Conservation (phyloP, 1,140 invertebrate genomes). For the Vanessa tameamea region DNA sequence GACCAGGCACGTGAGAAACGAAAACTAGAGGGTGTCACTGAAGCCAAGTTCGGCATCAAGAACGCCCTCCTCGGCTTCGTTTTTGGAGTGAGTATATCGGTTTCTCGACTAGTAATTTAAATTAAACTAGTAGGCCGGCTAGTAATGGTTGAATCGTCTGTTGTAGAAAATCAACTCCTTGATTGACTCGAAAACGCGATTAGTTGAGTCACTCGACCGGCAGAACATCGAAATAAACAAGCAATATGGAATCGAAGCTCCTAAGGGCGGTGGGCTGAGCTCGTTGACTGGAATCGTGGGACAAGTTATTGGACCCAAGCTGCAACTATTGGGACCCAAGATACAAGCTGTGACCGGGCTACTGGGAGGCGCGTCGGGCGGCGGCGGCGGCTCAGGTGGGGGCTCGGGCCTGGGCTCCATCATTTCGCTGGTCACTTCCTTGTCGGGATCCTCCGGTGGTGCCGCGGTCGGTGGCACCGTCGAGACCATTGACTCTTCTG, state of each 20-base stretch:
- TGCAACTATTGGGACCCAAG: conserved; percentile 80
- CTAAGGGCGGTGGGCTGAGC: conserved; percentile 67
- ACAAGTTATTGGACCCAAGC: conserved; percentile 82
- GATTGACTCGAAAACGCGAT: conserved; percentile 87
- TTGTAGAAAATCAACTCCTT: conserved; percentile 89
- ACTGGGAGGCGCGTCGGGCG: conserved; percentile 79
- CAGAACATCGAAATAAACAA: conserved; percentile 87
- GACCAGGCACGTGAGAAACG: conserved; percentile 84
- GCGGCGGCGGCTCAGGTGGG: conserved; percentile 64
- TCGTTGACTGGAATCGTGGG: conserved; percentile 78
- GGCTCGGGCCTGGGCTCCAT: conserved; percentile 70
- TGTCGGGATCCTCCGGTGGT: conserved; percentile 70
- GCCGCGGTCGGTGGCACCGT: conserved; percentile 66
- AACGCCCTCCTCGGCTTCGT: conserved; percentile 89
- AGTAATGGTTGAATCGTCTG: conserved; percentile 29
- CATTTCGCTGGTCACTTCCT: conserved; percentile 69
- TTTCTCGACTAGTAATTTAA: not conserved
- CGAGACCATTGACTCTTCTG: conserved; percentile 72
- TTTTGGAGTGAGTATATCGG: conserved; percentile 86
- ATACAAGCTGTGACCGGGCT: conserved; percentile 81
- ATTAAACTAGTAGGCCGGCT: not conserved
- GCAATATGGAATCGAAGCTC: conserved; percentile 86
- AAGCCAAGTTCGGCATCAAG: conserved; percentile 86
- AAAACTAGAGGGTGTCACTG: conserved; percentile 84
- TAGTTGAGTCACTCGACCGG: conserved; percentile 84